phyloP scores from a whole-genome alignment of 2,888 invertebrate genomes.

The Hermaeophaga mercurialis region DNA sequence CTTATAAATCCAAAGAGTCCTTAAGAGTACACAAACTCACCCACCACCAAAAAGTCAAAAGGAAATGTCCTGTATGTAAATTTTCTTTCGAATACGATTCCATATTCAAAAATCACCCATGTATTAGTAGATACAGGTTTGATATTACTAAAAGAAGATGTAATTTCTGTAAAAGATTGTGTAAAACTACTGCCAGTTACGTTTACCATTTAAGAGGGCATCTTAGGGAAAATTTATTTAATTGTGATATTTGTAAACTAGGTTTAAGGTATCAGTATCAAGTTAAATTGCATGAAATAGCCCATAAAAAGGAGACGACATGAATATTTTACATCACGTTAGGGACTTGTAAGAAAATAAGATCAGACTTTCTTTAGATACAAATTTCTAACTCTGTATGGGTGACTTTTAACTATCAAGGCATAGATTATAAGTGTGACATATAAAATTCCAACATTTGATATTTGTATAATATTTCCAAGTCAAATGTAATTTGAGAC shows the following conservation, averaged over 20 bases:
- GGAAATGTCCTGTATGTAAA: conserved; percentile 28
- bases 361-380: too few species aligned
- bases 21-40: conserved; percentile 34
- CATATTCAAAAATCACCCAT: conserved; percentile 28
- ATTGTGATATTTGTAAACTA: conserved; percentile 25
- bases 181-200: conserved; percentile 26
- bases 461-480: too few species aligned
- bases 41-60: conserved; percentile 22
- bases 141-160: conserved; percentile 25
- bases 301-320: conserved; percentile 21
- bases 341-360: too few species aligned
- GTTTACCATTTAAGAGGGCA: conserved; percentile 27
- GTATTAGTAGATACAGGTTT: conserved; percentile 23
- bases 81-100: conserved; percentile 27
- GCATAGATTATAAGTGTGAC: too few species aligned
- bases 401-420: too few species aligned
- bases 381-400: too few species aligned
- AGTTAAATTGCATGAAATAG: conserved; percentile 26
- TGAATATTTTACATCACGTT: too few species aligned
- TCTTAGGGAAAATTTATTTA: conserved; percentile 18
- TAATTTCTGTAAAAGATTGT: conserved; percentile 28
- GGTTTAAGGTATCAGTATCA: conserved; percentile 28
- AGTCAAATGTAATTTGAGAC: too few species aligned
- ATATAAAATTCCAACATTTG: too few species aligned
- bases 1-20: conserved; percentile 36